Conservation (phyloP, 1,140 invertebrate species). For the Euwallacea fornicatus region DNA sequence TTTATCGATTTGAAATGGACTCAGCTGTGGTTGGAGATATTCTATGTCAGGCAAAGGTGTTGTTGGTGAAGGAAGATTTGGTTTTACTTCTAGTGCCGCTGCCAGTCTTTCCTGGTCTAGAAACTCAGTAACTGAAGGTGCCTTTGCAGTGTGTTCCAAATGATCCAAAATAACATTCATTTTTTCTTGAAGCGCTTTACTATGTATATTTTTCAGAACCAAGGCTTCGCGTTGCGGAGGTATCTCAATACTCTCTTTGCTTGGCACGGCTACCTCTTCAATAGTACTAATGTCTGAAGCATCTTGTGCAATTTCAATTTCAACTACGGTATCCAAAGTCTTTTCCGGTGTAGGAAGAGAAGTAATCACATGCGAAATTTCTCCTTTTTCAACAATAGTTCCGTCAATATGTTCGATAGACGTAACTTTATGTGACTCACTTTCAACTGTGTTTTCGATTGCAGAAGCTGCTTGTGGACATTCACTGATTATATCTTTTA, state of each 20-base stretch:
- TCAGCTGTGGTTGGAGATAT: slow-evolving; percentile 21
- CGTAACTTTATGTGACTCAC: neutral
- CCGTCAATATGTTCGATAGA: slow-evolving; percentile 3
- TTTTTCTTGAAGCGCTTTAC: neutral
- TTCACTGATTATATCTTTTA: slow-evolving; percentile 1
- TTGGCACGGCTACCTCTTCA: neutral
- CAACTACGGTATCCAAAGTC: neutral
- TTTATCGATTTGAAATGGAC: neutral
- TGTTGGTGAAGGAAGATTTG: neutral
- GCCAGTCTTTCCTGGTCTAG: no score
- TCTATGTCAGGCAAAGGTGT: slow-evolving; percentile 32
- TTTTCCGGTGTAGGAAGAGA: neutral
- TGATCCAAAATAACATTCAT: neutral
- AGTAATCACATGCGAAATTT: neutral
- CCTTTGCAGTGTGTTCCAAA: neutral
- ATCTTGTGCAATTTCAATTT: neutral
- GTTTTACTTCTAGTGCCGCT: neutral
- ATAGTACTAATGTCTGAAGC: neutral
- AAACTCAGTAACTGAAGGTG: neutral
- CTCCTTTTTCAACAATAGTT: slow-evolving; percentile 4
- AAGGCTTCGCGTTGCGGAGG: slow-evolving; percentile 5
- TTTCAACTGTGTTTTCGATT: slow-evolving; percentile 3
- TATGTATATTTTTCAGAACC: neutral
- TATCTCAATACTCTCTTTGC: neutral
- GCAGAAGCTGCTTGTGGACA: slow-evolving; percentile 6